phyloP scores from a whole-genome alignment of 2,113 vertebrate species.

The Bubalus kerabau region DNA sequence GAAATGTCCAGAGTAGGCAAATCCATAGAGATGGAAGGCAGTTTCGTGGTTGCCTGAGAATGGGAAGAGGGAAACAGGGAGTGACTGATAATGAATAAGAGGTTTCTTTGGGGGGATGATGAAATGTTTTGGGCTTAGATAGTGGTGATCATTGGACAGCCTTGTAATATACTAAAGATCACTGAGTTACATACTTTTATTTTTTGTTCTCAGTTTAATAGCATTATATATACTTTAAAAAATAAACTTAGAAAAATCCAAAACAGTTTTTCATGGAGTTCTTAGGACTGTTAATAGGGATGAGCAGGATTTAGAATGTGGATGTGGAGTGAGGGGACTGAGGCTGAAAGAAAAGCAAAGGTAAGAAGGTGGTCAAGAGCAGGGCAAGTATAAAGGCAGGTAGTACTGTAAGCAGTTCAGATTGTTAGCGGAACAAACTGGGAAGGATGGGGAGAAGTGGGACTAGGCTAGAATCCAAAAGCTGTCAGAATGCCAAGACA shows the following conservation, averaged over 20 bases:
- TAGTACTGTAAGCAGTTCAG: background rate
- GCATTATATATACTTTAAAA: background rate
- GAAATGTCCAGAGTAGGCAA: background rate
- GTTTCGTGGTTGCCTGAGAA: background rate
- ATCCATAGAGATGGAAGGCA: background rate
- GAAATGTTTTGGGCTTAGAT: background rate
- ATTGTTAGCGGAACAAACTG: background rate
- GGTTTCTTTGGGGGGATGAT: background rate
- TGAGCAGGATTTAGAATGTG: background rate
- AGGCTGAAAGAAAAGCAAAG: background rate
- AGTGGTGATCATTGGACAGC: background rate
- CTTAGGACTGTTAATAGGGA: background rate
- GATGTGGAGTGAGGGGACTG: background rate
- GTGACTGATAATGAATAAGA: background rate
- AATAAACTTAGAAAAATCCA: background rate
- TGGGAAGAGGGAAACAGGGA: too few relatives aligned
- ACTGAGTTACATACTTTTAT: background rate
- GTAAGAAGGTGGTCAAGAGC: background rate
- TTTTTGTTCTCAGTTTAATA: background rate
- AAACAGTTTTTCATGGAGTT: background rate
- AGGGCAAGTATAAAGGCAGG: background rate
- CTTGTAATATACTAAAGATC: background rate
- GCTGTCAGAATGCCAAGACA: background rate
- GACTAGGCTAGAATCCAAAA: background rate
- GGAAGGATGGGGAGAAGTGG: background rate